These are phyloP conservation scores for Spodoptera exigua DNA, from an alignment of 2,888 invertebrate genomes.

Conservation along the genomic window DNA sequence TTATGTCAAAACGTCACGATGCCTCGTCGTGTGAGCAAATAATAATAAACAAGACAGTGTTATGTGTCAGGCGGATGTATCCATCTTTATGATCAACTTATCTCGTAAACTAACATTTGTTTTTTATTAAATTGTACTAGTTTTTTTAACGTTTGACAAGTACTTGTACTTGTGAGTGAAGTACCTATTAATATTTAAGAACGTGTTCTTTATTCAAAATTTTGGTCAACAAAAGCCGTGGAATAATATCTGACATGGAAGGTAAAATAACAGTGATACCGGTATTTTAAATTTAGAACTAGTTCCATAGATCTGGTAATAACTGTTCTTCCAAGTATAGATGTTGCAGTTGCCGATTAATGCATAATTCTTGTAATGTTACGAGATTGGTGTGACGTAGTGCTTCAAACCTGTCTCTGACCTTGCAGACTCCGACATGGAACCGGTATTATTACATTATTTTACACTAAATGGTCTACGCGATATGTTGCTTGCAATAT, in stretches of 20 bases:
- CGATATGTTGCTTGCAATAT: constrained; percentile 30
- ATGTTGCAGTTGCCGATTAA: constrained; percentile 23
- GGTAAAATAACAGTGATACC: no score
- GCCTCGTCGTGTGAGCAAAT: constrained; percentile 11
- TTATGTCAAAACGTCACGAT: constrained; percentile 40
- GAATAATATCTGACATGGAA: no score
- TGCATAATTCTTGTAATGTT: constrained; percentile 39
- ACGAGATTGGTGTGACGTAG: constrained; percentile 50
- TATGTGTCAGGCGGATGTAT: constrained; percentile 5
- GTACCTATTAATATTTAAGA: background rate
- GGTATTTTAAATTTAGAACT: background rate
- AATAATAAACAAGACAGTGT: constrained; percentile 22
- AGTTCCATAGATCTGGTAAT: background rate
- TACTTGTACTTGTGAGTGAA: background rate
- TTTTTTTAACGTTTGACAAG: background rate
- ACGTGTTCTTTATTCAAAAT: no score
- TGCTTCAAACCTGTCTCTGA: constrained; percentile 76
- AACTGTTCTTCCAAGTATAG: constrained; percentile 13
- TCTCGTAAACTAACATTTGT: constrained; percentile 24
- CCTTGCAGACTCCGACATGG: constrained; percentile 71
- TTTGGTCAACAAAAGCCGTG: no score
- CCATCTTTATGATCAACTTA: constrained; percentile 21
- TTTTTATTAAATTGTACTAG: constrained; percentile 16
- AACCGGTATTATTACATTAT: constrained; percentile 69
- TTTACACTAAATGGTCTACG: constrained; percentile 50